Conservation (phyloP, 2,888 invertebrate genomes). For the Taphrorychus bicolor region DNA sequence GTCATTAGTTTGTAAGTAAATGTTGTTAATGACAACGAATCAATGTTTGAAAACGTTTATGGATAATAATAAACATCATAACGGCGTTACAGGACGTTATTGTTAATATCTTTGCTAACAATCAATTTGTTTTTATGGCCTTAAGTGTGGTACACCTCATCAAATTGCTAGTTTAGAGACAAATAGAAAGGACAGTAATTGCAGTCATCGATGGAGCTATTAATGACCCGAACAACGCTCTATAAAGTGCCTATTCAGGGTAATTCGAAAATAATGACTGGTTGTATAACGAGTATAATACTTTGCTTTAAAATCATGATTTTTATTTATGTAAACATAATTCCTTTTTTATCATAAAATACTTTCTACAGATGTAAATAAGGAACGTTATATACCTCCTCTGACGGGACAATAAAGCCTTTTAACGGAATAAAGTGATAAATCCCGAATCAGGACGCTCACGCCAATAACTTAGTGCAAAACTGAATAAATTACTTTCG, state of each 20-base stretch:
- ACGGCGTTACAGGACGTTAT: constrained; percentile 16
- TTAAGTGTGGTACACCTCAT: constrained; percentile 10
- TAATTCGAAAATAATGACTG: not conserved
- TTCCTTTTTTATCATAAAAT: too few species aligned
- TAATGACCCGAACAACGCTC: not conserved
- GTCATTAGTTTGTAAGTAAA: constrained; percentile 3
- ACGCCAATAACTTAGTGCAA: constrained; percentile 23
- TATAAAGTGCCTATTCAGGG: not conserved
- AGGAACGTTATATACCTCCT: too few species aligned
- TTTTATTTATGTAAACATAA: too few species aligned
- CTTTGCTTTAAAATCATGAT: not conserved
- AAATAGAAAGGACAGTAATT: constrained; percentile 6
- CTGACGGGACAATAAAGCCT: not conserved
- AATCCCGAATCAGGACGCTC: constrained; percentile 12
- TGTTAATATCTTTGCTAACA: constrained; percentile 24
- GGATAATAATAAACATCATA: constrained; percentile 19
- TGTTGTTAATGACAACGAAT: constrained; percentile 10
- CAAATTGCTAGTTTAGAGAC: constrained; percentile 7
- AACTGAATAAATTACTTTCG: constrained; percentile 32
- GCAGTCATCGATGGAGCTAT: constrained; percentile 14
- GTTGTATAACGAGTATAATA: not conserved
- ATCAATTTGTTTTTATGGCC: constrained; percentile 5
- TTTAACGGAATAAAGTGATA: constrained; percentile 30
- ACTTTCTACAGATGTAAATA: too few species aligned
- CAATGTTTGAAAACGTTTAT: constrained; percentile 16